Evolutionary conservation across 2,113 vertebrate species (phyloP).

Genomic region (Pseudorhombus dupliciocellatus): DNA sequence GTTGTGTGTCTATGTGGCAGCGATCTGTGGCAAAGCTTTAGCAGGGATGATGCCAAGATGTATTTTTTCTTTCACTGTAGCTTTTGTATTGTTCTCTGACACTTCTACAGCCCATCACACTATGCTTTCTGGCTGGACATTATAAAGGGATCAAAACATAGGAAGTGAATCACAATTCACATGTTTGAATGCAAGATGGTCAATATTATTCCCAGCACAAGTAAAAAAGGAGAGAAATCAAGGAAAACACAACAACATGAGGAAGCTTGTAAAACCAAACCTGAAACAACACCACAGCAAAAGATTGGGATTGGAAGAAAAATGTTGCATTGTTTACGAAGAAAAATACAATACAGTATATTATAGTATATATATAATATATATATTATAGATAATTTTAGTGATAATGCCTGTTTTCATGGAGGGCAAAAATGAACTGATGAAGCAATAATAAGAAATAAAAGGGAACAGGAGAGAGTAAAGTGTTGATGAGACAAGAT

Average conservation of each 20-base stretch:
- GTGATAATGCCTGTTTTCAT: no score
- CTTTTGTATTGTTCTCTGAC: neutral
- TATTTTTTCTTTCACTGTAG: neutral
- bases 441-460: no score
- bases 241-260: no score
- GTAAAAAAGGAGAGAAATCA: no score
- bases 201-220: neutral
- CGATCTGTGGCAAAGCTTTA: constrained; percentile 31
- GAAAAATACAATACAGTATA: no score
- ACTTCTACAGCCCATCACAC: neutral
- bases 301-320: no score
- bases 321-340: neutral
- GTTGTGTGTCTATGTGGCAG: constrained; percentile 22
- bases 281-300: no score
- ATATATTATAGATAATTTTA: no score
- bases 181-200: neutral
- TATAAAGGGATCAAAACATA: neutral
- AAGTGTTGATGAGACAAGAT: neutral
- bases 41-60: neutral
- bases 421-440: no score
- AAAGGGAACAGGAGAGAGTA: neutral
- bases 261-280: no score
- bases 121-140: neutral
- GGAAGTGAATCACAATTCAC: neutral
- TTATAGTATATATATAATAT: no score